Evolutionary conservation across 2,113 vertebrate species (phyloP).

Genomic region (Pristiophorus japonicus): DNA sequence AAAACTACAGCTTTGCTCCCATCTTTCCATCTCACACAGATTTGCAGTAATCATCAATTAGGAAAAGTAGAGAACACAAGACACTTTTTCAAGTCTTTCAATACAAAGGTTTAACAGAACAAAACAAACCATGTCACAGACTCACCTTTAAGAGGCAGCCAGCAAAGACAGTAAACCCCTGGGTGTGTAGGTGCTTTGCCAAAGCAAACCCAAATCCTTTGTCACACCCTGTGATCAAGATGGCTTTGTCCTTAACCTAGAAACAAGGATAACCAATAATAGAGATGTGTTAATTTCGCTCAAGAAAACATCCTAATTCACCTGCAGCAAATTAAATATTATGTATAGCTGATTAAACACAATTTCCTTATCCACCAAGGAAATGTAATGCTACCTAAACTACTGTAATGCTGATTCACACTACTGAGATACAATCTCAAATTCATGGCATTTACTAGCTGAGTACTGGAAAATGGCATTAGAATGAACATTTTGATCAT

Average conservation of each 20-base stretch:
- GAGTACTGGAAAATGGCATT: not conserved
- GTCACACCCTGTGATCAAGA: slow-evolving; percentile 78
- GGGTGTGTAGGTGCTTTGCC: slow-evolving; percentile 64
- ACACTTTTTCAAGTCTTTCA: not conserved
- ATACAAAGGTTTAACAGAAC: not conserved
- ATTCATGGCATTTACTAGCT: no score
- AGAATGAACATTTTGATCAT: not conserved
- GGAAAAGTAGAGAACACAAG: not conserved
- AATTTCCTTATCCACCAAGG: not conserved
- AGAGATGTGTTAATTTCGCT: not conserved
- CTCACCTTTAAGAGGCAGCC: slow-evolving; percentile 70
- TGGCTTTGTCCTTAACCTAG: slow-evolving; percentile 65
- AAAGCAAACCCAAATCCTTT: slow-evolving; percentile 71
- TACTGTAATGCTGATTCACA: not conserved
- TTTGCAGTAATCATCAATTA: not conserved
- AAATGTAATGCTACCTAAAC: not conserved
- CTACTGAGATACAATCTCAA: not conserved
- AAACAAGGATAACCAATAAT: not conserved
- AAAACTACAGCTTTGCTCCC: not conserved
- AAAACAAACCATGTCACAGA: not conserved
- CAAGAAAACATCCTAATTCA: not conserved
- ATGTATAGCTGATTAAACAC: not conserved
- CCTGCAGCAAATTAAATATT: not conserved
- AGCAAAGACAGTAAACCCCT: slow-evolving; percentile 76
- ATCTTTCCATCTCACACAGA: not conserved